phyloP scores from a whole-genome alignment of 1,140 invertebrate genomes.

The Brachionus sp. region DNA sequence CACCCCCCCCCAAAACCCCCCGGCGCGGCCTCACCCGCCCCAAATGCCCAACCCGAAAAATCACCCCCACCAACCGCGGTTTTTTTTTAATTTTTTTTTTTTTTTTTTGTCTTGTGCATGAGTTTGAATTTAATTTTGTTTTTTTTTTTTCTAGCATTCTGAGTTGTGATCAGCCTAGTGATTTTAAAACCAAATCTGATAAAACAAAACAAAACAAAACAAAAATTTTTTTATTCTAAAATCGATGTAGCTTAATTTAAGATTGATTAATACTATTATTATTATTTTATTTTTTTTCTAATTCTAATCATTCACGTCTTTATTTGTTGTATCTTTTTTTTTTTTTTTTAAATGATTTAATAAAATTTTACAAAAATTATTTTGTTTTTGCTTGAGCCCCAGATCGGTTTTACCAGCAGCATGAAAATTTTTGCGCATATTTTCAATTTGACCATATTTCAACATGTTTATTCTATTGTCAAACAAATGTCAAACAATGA shows the following conservation, averaged over 20 bases:
- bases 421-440: not conserved
- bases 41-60: no score
- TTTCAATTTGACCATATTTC: no score
- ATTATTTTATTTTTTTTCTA: not conserved
- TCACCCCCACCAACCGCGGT: no score
- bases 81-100: not conserved
- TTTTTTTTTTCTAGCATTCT: slow-evolving; percentile 15
- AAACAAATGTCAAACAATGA: no score
- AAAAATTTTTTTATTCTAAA: not conserved
- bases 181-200: not conserved
- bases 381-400: not conserved
- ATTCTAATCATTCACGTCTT: not conserved
- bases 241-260: not conserved
- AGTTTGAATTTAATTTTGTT: not conserved
- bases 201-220: not conserved
- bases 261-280: no score
- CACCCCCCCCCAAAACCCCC: no score
- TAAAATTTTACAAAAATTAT: not conserved
- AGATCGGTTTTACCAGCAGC: no score
- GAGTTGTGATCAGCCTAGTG: not conserved
- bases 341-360: no score
- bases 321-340: not conserved
- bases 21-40: no score
- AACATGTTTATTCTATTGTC: no score
- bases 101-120: not conserved